Conservation (phyloP, 2,888 invertebrate species). For the Steinernema carpocapsae region DNA sequence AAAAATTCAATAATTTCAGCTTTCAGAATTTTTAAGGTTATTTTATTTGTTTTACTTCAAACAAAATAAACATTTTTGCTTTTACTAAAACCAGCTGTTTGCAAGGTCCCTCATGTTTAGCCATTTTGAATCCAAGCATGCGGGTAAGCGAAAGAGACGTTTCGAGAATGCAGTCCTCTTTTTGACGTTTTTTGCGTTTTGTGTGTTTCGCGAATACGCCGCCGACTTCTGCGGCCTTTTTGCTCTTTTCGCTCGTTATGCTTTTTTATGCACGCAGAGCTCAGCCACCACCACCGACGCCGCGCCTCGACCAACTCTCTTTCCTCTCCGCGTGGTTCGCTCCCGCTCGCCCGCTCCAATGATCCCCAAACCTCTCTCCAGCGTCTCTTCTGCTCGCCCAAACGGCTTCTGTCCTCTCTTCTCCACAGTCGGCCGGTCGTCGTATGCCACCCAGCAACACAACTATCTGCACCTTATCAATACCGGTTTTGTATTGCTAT, state of each 20-base stretch:
- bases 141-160: background rate
- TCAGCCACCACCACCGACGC: slow-evolving; percentile 7
- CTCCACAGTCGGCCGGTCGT: background rate
- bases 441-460: slow-evolving; percentile 14
- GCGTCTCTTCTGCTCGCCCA: background rate
- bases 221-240: slow-evolving; percentile 14
- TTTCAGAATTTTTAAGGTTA: too few relatives aligned
- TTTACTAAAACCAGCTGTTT: too few relatives aligned
- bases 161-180: slow-evolving; percentile 25
- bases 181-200: slow-evolving; percentile 15
- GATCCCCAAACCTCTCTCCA: too few relatives aligned
- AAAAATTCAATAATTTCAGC: too few relatives aligned
- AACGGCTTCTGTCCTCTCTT: background rate
- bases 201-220: slow-evolving; percentile 26
- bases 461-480: slow-evolving; percentile 31
- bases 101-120: too few relatives aligned
- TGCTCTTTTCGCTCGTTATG: slow-evolving; percentile 27
- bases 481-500: slow-evolving; percentile 14
- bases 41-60: too few relatives aligned
- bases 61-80: too few relatives aligned
- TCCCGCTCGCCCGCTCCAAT: background rate
- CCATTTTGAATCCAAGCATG: too few relatives aligned
- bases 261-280: slow-evolving; percentile 10
- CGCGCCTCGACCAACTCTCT: background rate
- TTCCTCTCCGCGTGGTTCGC: background rate